Evolutionary conservation across 2,888 invertebrate genomes (phyloP).

Genomic region (Zonitis immaculata): DNA sequence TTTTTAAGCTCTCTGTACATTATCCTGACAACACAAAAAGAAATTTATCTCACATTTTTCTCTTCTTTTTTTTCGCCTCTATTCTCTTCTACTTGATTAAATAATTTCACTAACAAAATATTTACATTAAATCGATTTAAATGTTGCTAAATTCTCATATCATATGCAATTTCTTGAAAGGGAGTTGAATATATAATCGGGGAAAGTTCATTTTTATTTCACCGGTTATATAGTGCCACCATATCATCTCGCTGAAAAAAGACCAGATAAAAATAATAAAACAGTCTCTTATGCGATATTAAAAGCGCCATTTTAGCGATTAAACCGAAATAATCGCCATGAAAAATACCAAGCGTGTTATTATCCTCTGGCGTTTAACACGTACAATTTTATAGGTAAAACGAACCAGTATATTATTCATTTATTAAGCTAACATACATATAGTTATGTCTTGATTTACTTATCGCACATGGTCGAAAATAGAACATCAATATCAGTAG

Average conservation of each 20-base stretch:
- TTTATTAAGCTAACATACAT: background rate
- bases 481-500: no score
- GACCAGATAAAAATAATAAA: slow-evolving; percentile 46
- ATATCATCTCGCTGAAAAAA: slow-evolving; percentile 27
- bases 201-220: slow-evolving; percentile 36
- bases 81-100: no score
- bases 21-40: background rate
- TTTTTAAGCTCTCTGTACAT: background rate
- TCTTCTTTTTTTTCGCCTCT: no score
- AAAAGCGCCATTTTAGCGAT: slow-evolving; percentile 43
- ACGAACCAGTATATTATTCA: background rate
- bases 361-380: slow-evolving; percentile 36
- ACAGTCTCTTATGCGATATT: slow-evolving; percentile 43
- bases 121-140: background rate
- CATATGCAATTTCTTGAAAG: background rate
- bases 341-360: slow-evolving; percentile 44
- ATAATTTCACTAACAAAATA: background rate
- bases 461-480: background rate
- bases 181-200: slow-evolving; percentile 27
- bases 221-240: slow-evolving; percentile 15
- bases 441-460: no score
- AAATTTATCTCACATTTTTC: background rate
- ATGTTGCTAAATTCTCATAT: background rate
- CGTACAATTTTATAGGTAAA: slow-evolving; percentile 26
- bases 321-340: slow-evolving; percentile 46